phyloP scores from a whole-genome alignment of 2,113 vertebrate species.

The Rutilus rutilus region DNA sequence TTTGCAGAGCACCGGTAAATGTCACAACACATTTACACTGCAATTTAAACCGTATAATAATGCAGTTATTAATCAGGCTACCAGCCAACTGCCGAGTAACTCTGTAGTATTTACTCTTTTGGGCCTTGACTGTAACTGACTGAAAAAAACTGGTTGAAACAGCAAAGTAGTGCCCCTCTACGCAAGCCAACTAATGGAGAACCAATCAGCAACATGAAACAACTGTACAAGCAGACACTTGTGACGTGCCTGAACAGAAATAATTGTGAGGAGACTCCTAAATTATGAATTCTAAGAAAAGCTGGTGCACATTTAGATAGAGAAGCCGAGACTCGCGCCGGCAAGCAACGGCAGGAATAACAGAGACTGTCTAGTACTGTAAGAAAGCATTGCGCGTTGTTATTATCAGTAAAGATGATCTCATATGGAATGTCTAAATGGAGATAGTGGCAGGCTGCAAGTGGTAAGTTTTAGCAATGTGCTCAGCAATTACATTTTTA shows the following conservation, averaged over 20 bases:
- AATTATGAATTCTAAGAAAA: constrained; percentile 20
- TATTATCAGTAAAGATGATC: neutral
- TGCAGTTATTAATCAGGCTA: neutral
- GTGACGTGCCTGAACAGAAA: neutral
- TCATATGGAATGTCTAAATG: neutral
- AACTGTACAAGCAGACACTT: neutral
- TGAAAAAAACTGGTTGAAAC: neutral
- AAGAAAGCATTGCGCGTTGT: neutral
- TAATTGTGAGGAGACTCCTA: neutral
- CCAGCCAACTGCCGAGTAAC: neutral
- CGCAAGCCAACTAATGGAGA: neutral
- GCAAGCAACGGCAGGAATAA: neutral
- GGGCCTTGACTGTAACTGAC: neutral
- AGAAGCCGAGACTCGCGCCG: neutral
- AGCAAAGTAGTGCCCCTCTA: neutral
- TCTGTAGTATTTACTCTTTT: neutral
- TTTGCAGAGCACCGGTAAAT: too few species aligned
- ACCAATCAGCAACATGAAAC: neutral
- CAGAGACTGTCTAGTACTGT: neutral
- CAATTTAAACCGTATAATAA: neutral
- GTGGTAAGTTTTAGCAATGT: neutral
- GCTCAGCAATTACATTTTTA: neutral
- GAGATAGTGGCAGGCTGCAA: neutral
- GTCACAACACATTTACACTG: neutral
- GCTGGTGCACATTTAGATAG: neutral